Evolutionary conservation across 2,113 vertebrate species (phyloP).

Genomic region (Hypocryptadius cinnamomeus): DNA sequence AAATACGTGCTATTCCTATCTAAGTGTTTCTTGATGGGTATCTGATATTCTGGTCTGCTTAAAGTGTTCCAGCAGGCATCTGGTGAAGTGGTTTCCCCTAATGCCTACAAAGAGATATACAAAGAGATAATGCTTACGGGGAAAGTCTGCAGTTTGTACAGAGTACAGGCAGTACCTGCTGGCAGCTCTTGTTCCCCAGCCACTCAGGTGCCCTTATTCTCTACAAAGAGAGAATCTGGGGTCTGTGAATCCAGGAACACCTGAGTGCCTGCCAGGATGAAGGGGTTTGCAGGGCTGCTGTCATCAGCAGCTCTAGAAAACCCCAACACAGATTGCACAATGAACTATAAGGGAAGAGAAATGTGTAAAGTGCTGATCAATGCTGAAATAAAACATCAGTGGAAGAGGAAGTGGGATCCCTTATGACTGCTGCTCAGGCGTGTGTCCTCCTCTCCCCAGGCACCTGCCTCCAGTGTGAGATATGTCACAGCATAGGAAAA

Average conservation of each 20-base stretch:
- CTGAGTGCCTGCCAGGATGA: not conserved
- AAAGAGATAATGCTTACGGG: not conserved
- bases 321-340: not conserved
- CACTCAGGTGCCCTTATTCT: not conserved
- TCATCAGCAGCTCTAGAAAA: not conserved
- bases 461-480: constrained; percentile 4
- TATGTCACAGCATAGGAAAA: constrained; percentile 19
- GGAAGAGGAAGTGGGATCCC: not conserved
- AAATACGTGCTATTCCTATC: not conserved
- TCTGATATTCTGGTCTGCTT: not conserved
- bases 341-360: not conserved
- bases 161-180: not conserved
- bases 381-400: not conserved
- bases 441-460: not conserved
- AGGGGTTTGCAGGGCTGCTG: not conserved
- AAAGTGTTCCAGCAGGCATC: not conserved
- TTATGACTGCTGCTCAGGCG: not conserved
- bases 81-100: not conserved
- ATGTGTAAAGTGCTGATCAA: not conserved
- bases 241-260: not conserved
- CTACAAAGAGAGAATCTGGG: not conserved
- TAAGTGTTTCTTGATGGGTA: not conserved
- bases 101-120: not conserved
- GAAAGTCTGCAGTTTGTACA: not conserved
- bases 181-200: not conserved